Conservation (phyloP, 2,888 invertebrate species). For the Sphinx pinastri region DNA sequence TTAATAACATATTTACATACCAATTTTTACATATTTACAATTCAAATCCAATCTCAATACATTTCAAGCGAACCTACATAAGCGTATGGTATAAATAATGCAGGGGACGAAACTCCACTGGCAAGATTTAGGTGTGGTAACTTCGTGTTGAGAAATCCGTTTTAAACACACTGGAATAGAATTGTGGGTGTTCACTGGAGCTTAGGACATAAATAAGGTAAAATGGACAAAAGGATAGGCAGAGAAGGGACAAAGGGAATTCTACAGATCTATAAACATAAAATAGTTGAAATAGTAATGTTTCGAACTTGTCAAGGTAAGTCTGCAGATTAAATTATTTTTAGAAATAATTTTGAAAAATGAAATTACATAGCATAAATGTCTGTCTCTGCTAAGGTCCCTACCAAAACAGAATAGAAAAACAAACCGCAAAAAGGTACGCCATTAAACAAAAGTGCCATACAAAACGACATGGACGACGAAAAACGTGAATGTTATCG, state of each 20-base stretch:
- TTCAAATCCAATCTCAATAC: constrained; percentile 25
- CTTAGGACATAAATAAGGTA: too few species aligned
- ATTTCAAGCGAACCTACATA: constrained; percentile 12
- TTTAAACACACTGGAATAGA: too few species aligned
- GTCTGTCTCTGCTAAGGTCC: too few species aligned
- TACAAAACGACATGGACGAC: background rate
- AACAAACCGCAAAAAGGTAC: background rate
- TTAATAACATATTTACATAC: constrained; percentile 20
- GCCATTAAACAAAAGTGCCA: constrained; percentile 3
- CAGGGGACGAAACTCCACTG: background rate
- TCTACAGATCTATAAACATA: too few species aligned
- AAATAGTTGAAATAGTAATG: too few species aligned
- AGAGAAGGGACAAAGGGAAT: too few species aligned
- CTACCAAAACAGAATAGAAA: background rate
- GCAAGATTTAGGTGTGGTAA: background rate
- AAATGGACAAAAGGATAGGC: too few species aligned
- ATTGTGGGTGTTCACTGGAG: too few species aligned
- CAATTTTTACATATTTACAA: constrained; percentile 25
- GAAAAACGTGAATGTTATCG: background rate
- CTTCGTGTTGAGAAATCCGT: background rate
- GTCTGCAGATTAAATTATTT: too few species aligned
- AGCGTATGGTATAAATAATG: constrained; percentile 21
- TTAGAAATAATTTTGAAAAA: too few species aligned
- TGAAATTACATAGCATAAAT: too few species aligned
- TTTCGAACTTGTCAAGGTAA: too few species aligned